These are phyloP conservation scores for Melanerpes aurifrons DNA, from an alignment of 2,113 vertebrate species.

Conservation along the genomic window DNA sequence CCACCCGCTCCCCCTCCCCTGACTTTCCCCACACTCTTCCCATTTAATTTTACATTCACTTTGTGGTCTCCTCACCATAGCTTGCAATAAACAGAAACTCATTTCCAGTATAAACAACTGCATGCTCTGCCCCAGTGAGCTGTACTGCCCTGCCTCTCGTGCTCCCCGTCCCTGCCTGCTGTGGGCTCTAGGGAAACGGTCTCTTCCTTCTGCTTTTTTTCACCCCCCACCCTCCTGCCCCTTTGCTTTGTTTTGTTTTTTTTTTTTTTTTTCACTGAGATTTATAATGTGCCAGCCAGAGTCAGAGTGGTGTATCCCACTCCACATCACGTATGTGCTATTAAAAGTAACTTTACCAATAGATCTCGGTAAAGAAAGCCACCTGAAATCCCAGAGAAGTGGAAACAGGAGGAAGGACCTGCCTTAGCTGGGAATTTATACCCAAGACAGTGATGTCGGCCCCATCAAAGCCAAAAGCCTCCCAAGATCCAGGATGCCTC, in stretches of 20 bases:
- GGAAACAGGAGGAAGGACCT: neutral
- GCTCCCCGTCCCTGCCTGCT: neutral
- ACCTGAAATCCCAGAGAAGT: neutral
- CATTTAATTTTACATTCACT: conserved; percentile 54
- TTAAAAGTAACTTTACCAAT: conserved; percentile 31
- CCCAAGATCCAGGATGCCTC: neutral
- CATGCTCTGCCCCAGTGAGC: conserved; percentile 22
- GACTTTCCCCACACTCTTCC: conserved; percentile 56
- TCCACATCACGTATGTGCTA: neutral
- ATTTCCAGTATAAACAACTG: conserved; percentile 59
- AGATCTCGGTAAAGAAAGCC: neutral
- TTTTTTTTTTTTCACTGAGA: neutral
- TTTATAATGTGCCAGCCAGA: conserved; percentile 42
- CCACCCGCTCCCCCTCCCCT: conserved; percentile 32
- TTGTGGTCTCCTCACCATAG: conserved; percentile 51
- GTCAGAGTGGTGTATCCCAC: neutral
- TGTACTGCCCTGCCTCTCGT: neutral
- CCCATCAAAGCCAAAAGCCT: neutral
- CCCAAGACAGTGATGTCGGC: neutral
- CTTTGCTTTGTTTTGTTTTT: too few relatives aligned
- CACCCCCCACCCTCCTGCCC: neutral
- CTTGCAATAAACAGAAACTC: conserved; percentile 59
- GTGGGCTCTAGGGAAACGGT: conserved; percentile 10
- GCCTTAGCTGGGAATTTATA: neutral
- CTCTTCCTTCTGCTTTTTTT: conserved; percentile 2